These are phyloP conservation scores for Drepanosiphum platanoidis DNA, from an alignment of 2,888 invertebrate species.

Conservation along the genomic window DNA sequence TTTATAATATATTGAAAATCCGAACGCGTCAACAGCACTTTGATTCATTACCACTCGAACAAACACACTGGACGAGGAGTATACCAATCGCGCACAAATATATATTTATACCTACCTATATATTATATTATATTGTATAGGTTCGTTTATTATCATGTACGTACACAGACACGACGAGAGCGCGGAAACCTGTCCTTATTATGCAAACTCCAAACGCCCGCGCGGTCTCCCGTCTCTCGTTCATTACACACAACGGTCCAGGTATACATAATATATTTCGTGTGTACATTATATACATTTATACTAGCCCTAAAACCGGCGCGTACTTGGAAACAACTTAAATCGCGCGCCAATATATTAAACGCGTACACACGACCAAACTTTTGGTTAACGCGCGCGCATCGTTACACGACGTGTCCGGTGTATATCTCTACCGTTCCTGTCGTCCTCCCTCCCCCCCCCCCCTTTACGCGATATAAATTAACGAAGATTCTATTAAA, in stretches of 20 bases:
- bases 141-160: not conserved
- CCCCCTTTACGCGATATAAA: not conserved
- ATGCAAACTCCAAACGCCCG: not conserved
- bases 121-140: not conserved
- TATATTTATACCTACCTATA: not conserved
- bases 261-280: not conserved
- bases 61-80: constrained; percentile 19
- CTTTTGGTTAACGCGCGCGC: not conserved
- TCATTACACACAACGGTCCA: not conserved
- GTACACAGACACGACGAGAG: too few relatives aligned
- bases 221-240: not conserved
- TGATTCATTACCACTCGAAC: constrained; percentile 41
- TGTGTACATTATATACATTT: not conserved
- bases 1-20: constrained; percentile 9
- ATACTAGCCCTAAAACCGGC: not conserved
- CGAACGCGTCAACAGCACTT: constrained; percentile 24
- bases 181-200: not conserved
- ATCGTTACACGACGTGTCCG: too few relatives aligned
- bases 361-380: not conserved
- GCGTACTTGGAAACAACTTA: not conserved
- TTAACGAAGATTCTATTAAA: too few relatives aligned
- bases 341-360: not conserved
- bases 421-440: not conserved
- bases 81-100: not conserved
- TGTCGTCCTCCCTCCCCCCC: not conserved